phyloP scores from a whole-genome alignment of 1,140 invertebrate species.

The Tribolium castaneum region DNA sequence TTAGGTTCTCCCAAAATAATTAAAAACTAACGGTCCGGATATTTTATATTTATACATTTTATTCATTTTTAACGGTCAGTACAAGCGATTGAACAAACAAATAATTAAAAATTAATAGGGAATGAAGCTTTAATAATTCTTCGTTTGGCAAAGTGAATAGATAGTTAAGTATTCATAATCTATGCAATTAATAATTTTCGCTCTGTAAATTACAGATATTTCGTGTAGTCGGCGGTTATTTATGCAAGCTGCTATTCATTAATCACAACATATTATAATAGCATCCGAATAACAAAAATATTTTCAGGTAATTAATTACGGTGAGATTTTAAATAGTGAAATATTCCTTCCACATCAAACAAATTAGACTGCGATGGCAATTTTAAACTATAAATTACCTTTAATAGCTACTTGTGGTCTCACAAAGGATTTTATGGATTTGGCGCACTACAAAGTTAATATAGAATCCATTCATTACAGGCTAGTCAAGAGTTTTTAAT shows the following conservation, averaged over 20 bases:
- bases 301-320: background rate
- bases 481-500: too few species aligned
- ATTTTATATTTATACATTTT: background rate
- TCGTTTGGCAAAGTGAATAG: background rate
- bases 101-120: too few species aligned
- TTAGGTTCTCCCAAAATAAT: background rate
- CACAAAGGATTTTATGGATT: too few species aligned
- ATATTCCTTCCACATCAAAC: background rate
- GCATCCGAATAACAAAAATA: background rate
- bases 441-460: too few species aligned
- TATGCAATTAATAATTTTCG: background rate
- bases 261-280: background rate
- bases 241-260: background rate
- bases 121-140: background rate
- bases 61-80: too few species aligned
- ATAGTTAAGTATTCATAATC: background rate
- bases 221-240: background rate
- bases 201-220: background rate
- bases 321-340: too few species aligned
- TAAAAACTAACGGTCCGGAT: background rate
- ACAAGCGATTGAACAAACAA: too few species aligned
- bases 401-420: too few species aligned
- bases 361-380: too few species aligned
- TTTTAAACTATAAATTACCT: too few species aligned
- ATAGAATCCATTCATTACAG: too few species aligned